Evolutionary conservation across 2,888 invertebrate species (phyloP), one percentile per base, ranked within the genome.

Genomic region (Rhogogaster chlorosoma): DNA sequence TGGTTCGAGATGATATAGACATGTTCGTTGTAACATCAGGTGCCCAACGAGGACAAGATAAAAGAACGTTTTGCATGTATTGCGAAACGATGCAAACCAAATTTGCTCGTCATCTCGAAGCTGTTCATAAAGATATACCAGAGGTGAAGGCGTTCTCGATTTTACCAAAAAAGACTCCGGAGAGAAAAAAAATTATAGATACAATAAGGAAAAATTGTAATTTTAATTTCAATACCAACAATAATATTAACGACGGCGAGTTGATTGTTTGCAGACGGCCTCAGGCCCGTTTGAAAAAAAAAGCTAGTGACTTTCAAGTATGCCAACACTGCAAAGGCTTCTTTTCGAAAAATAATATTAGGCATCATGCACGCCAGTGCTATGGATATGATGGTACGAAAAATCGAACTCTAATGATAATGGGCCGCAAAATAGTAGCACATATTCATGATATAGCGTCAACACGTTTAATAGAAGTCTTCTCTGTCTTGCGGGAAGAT

Each of bases 261-360:
- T 73, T 87, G 1, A 64, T 87, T 32, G 84, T 86, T 10, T 75
- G 85, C 26, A 49, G 87, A 71, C 49, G 87, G 42, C 83, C 84
- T n/a, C 12, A 26, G 49, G 84, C 45, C 9, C 5, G 53, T 29
- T 85, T 75, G 83, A 15, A 57, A 7, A 85, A 71, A 82, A 77
- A 26, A 7, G 86, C 86, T 15, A 42, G 64, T 15, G 85, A 87
- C 64, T 87, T 83, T 75, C 45, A 83, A 15, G 84, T 86, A 9
- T 87, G 86, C 36, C 84, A 85, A 0, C 82, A 86, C 10, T 87
- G 86, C 67, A 84, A 82, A 53, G 87, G 86, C 5, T 83, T 84
- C 7, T 85, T 84, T 49, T 42, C 87, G 12, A 75, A 73, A 53
- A 71, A 71, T 5, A 73, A 83, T 1, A 86, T 87, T 26, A 83